These are phyloP conservation scores for Heterochromis multidens DNA, from an alignment of 2,113 vertebrate species.

Conservation along the genomic window DNA sequence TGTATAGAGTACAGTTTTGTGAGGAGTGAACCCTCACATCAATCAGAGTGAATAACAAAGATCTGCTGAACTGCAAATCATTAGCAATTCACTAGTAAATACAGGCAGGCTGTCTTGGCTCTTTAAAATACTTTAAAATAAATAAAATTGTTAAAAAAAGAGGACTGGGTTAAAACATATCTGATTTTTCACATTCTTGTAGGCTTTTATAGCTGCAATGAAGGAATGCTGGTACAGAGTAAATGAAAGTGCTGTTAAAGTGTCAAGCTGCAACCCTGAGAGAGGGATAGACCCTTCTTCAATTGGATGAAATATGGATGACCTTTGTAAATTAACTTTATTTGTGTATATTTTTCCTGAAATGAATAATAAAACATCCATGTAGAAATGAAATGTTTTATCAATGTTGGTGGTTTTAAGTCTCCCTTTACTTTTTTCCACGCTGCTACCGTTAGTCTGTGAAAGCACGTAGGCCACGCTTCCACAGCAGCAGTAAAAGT, in stretches of 20 bases:
- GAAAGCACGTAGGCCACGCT: not conserved
- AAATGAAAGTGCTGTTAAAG: not conserved
- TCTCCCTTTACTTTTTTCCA: not conserved
- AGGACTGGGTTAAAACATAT: not conserved
- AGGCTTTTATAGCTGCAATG: not conserved
- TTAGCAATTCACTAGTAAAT: not conserved
- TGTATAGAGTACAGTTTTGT: not conserved
- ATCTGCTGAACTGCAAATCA: not conserved
- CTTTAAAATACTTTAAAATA: not conserved
- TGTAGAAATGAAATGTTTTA: not conserved
- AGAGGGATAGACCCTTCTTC: slow-evolving; percentile 20
- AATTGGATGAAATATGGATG: slow-evolving; percentile 57
- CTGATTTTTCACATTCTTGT: not conserved
- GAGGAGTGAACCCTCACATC: not conserved
- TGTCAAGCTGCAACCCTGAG: not conserved
- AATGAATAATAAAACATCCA: not conserved
- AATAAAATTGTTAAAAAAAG: not conserved
- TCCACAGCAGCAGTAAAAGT: slow-evolving; percentile 23
- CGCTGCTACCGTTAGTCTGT: not conserved
- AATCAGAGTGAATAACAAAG: not conserved
- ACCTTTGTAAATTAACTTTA: slow-evolving; percentile 3
- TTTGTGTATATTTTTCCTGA: not conserved
- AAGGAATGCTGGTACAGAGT: not conserved
- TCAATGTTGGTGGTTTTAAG: not conserved
- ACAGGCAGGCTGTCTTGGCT: not conserved